phyloP scores from a whole-genome alignment of 2,888 invertebrate species.

The Carcina quercana region DNA sequence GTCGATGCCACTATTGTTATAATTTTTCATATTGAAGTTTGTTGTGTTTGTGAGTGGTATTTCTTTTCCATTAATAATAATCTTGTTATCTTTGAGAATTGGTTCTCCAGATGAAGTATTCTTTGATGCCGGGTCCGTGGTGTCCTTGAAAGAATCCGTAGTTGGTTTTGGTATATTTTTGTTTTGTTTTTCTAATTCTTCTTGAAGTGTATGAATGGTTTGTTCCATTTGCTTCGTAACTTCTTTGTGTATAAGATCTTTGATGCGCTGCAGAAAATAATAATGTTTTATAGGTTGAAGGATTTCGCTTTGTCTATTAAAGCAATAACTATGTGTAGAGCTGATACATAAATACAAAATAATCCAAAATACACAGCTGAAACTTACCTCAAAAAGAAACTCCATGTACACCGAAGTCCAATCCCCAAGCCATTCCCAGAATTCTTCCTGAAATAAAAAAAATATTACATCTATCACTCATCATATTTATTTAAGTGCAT shows the following conservation, averaged over 20 bases:
- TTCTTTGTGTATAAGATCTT: conserved; percentile 26
- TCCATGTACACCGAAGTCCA: conserved; percentile 30
- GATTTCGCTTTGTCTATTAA: neutral
- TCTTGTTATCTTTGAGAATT: conserved; percentile 9
- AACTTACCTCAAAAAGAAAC: conserved; percentile 26
- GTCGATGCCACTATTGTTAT: conserved; percentile 4
- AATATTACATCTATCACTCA: no score
- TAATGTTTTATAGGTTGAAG: neutral
- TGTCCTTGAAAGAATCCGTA: no score
- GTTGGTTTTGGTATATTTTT: neutral
- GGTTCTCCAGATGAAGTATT: no score
- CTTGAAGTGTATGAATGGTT: neutral
- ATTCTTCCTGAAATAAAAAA: conserved; percentile 30
- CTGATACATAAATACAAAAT: neutral
- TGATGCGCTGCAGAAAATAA: conserved; percentile 24
- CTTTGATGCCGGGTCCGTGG: no score
- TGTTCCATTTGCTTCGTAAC: conserved; percentile 12
- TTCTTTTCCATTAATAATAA: conserved; percentile 13
- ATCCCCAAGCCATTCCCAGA: conserved; percentile 33
- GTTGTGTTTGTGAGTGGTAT: conserved; percentile 12
- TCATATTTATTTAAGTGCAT: neutral
- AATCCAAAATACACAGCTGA: neutral
- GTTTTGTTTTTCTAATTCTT: neutral
- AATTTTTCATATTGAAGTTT: conserved; percentile 9
- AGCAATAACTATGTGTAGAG: no score